Conservation (phyloP, 2,888 invertebrate genomes). For the Metacarcinus magister region DNA sequence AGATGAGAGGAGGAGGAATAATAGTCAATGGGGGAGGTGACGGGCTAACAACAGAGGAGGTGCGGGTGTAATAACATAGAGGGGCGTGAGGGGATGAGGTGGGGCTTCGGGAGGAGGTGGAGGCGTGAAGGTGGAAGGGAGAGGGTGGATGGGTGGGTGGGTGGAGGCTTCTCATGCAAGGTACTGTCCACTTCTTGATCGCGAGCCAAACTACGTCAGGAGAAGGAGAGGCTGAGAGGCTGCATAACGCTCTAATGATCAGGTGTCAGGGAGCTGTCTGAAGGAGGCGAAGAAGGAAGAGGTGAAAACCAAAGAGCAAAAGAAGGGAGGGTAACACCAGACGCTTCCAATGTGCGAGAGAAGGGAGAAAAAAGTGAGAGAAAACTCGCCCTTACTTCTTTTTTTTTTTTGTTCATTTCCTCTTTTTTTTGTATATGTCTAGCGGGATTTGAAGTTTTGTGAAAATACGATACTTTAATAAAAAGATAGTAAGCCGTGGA, state of each 20-base stretch:
- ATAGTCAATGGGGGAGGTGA: not conserved
- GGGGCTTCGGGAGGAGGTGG: too few relatives aligned
- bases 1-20: slow-evolving; percentile 4
- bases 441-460: too few relatives aligned
- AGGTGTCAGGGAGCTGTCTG: slow-evolving; percentile 26
- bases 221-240: not conserved
- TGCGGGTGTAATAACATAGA: not conserved
- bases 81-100: too few relatives aligned
- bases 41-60: not conserved
- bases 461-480: too few relatives aligned
- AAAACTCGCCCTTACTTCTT: not conserved
- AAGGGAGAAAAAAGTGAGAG: not conserved
- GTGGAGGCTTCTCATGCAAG: not conserved
- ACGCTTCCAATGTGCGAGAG: not conserved
- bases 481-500: too few relatives aligned
- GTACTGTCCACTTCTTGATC: not conserved
- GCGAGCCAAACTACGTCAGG: not conserved
- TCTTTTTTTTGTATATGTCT: not conserved
- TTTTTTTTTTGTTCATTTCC: not conserved
- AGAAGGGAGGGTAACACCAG: slow-evolving; percentile 6
- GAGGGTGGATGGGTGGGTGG: not conserved
- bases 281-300: slow-evolving; percentile 32
- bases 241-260: slow-evolving; percentile 26
- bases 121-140: not conserved
- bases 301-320: not conserved